phyloP scores from a whole-genome alignment of 2,888 invertebrate genomes.

The Andricus quercusramuli region DNA sequence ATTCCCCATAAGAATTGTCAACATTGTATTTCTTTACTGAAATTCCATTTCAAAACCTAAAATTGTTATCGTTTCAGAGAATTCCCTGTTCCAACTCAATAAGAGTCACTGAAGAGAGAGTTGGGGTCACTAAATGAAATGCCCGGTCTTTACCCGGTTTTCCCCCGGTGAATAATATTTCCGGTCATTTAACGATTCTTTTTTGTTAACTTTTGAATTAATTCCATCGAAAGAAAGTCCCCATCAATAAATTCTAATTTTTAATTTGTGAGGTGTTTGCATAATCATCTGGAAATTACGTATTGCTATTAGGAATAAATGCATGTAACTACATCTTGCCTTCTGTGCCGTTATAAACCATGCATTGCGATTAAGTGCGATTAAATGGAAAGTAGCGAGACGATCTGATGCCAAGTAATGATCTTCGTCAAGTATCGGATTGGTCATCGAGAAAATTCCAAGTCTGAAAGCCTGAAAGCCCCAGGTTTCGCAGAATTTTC shows the following conservation, averaged over 20 bases:
- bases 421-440: slow-evolving; percentile 57
- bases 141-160: too few relatives aligned
- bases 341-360: slow-evolving; percentile 16
- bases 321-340: slow-evolving; percentile 37
- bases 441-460: slow-evolving; percentile 53
- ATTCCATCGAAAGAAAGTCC: not conserved
- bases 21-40: too few relatives aligned
- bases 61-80: too few relatives aligned
- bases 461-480: slow-evolving; percentile 43
- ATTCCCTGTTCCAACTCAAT: too few relatives aligned
- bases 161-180: too few relatives aligned
- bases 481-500: slow-evolving; percentile 51
- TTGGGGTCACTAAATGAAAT: too few relatives aligned
- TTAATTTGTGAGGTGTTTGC: not conserved
- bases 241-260: not conserved
- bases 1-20: too few relatives aligned
- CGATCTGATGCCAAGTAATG: slow-evolving; percentile 57
- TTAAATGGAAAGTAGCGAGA: slow-evolving; percentile 60
- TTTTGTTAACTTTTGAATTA: not conserved
- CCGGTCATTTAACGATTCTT: too few relatives aligned
- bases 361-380: slow-evolving; percentile 54
- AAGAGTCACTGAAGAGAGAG: too few relatives aligned
- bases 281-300: slow-evolving; percentile 18
- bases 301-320: slow-evolving; percentile 33
- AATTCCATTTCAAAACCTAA: too few relatives aligned